Base-by-base conservation (phyloP, 2,797 vertebrate species). In the Sebastes taczanowskii region DNA sequence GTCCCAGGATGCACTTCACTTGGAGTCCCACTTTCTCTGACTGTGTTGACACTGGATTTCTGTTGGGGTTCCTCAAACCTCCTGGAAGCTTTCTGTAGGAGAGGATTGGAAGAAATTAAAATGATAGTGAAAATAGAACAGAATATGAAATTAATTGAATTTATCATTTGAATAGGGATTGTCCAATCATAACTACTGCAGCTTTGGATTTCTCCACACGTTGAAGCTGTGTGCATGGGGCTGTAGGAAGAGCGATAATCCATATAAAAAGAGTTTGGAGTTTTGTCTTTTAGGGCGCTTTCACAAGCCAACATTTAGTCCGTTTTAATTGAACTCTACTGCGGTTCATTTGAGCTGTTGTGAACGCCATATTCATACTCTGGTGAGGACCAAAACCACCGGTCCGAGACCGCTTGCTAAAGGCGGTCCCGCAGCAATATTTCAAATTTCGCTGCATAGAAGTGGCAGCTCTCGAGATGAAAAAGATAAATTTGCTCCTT, bases 1-100 rank as follows among this genome's bases (percentile, higher is more conserved):
- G 7, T 64, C 30, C 62, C 62, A 60, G 34, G 11, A 29, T 71
- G 61, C 56, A 30, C 52, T 46, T 73, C 83, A 59, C 20, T 10
- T 53, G 63, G 11, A 77, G 34, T 53, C 16, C n/a, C 49, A 32
- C 46, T 60, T 66, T 9, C 53, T 30, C 7, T 52, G 3, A 29
- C n/a, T 0, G 6, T 11, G 23, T 18, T 53, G 27, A 53, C 49
- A 23, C 7, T 56, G 16, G n/a, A 13, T 49, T 29, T 63, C 63
- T 56, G 42, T 23, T 55, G 25, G 2, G 20, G 18, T 38, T 58
- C 6, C 11, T 61, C 42, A 52, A 6, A 53, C 14, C 1, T 3
- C 2, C 11, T 11, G 0, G 2, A 38, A 4, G 4, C 11, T 22
- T 49, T 71, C 72, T 89, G 66, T 16, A 16, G 22, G 16, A 67